Percentiles rank a stretch among this genome's conserved stretches.
Evolutionary conservation across 2,113 vertebrate species (phyloP).

Genomic region (Lophochroa leadbeateri): DNA sequence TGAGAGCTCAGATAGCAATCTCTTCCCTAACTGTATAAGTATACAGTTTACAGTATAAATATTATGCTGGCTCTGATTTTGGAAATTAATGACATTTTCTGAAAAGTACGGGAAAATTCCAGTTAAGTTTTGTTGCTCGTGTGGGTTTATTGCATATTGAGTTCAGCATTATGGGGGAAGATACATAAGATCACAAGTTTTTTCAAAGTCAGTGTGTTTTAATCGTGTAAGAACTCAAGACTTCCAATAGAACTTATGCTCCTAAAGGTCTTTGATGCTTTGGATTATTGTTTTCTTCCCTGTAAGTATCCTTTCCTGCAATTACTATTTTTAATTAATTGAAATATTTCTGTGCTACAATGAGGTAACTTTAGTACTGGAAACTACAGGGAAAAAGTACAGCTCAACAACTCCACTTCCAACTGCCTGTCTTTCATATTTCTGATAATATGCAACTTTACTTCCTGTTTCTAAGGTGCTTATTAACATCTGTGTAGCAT

Average conservation of each 20-base stretch:
- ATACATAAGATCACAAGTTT: background rate
- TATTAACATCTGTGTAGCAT: background rate
- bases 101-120: background rate
- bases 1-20: background rate
- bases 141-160: background rate
- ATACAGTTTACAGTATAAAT: background rate
- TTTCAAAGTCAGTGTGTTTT: background rate
- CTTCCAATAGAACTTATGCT: background rate
- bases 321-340: background rate
- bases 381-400: background rate
- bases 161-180: background rate
- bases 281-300: background rate
- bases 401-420: background rate
- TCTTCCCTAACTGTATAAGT: background rate
- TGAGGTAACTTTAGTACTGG: background rate
- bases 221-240: background rate
- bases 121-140: background rate
- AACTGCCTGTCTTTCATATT: background rate
- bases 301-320: background rate
- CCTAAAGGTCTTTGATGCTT: background rate
- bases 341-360: background rate
- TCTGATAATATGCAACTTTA: background rate
- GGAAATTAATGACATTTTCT: background rate
- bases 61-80: background rate
- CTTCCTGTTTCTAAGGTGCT: background rate